These are phyloP conservation scores for Zaprionus taronus DNA, from an alignment of 1,140 invertebrate genomes.

Conservation along the genomic window DNA sequence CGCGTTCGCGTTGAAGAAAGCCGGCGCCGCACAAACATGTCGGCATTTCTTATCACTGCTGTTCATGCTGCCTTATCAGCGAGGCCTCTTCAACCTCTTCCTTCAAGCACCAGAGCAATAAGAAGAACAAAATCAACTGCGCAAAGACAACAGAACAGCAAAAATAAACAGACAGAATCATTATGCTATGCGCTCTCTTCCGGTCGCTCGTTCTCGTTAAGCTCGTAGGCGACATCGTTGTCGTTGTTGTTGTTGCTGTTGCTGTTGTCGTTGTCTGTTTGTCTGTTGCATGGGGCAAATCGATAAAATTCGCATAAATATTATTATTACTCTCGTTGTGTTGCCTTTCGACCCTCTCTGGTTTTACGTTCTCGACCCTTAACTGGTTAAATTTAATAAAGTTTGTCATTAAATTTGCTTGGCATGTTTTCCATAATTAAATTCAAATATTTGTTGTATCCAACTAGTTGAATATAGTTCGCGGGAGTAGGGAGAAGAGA, in stretches of 20 bases:
- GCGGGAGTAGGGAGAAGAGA: neutral
- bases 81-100: conserved; percentile 39
- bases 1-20: conserved; percentile 13
- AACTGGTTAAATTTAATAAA: neutral
- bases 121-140: conserved; percentile 5
- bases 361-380: conserved; percentile 1
- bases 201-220: conserved; percentile 27
- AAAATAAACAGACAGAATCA: conserved; percentile 45
- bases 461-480: neutral
- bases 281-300: conserved; percentile 10
- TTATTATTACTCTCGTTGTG: conserved; percentile 3
- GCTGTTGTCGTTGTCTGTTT: neutral
- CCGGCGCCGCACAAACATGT: neutral
- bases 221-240: conserved; percentile 5
- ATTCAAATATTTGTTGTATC: neutral
- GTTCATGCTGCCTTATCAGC: conserved; percentile 24
- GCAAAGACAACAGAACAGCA: neutral
- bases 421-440: neutral
- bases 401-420: neutral
- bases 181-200: conserved; percentile 67
- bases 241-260: neutral
- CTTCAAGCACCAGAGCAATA: conserved; percentile 3
- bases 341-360: neutral
- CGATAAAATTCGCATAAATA: conserved; percentile 14
- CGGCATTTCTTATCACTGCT: conserved; percentile 45